Base-by-base conservation (phyloP, 2,113 vertebrate genomes). In the Reinhardtius hippoglossoides region DNA sequence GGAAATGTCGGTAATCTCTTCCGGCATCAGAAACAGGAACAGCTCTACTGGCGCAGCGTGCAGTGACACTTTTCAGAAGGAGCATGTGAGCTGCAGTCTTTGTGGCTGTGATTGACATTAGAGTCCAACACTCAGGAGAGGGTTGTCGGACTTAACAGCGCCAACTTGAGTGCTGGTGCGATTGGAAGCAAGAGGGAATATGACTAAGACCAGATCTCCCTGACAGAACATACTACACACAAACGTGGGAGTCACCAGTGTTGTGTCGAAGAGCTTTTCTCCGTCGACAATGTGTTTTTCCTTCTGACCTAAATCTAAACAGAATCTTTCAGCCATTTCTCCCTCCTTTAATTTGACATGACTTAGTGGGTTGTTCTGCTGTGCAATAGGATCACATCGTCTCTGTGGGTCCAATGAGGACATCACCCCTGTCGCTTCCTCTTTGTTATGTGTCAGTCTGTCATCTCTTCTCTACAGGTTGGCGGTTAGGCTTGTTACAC, bases 401-500 rank as follows among this genome's bases (percentile, higher is more conserved):
- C n/a, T 14, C 69, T 62, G 27, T 44, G 3, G 59, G 78, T 79
- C 80, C 81, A 67, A 82, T 73, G 84, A 80, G 81, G 81, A 80
- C 74, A 65, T 84, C 69, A 55, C 46, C 50, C 69, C 65, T 23
- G 5, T 85, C 67, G 70, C 48, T 44, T 69, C 48, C 50, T 69
- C 79, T 67, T 66, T 67, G 70, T 75, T 80, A 16, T 63, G 60
- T 66, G 76, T 76, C 80, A 63, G 70, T 81, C 72, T 82, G 83
- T 85, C 86, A 75, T 76, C 66, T 67, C 44, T 81, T 37, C 31
- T 75, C 71, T 50, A 62, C 87, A 80, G 80, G 86, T 89, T 85
- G 87, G 77, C 24, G 58, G 76, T 79, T 58, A 76, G 84, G 83
- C 88, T 89, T 81, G 88, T 90, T 89, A 76, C 54, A 62, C 68